phyloP scores from a whole-genome alignment of 1,140 invertebrate species.

The Drosophila repletoides region DNA sequence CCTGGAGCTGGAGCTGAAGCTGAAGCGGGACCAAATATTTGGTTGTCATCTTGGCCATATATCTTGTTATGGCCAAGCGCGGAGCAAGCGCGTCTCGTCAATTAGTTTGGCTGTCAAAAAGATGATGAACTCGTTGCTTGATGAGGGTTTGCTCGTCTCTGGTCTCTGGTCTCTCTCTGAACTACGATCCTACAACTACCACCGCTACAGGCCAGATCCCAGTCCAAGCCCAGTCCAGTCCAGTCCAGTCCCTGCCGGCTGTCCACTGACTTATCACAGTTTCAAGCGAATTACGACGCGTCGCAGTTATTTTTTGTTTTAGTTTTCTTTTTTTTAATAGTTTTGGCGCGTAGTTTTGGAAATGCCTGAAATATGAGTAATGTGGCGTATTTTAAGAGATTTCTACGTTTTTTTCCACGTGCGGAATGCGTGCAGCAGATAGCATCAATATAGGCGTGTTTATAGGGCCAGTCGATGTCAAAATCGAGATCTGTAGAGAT shows the following conservation, averaged over 20 bases:
- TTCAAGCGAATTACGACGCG: slow-evolving; percentile 76
- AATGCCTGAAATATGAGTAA: slow-evolving; percentile 79
- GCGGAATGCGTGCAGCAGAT: slow-evolving; percentile 45
- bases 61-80: slow-evolving; percentile 74
- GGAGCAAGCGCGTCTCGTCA: slow-evolving; percentile 78
- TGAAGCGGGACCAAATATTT: slow-evolving; percentile 21
- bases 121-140: slow-evolving; percentile 82
- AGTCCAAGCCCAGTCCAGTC: neutral
- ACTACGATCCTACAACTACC: too few species aligned
- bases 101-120: slow-evolving; percentile 82
- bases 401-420: slow-evolving; percentile 46
- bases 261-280: slow-evolving; percentile 78
- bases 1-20: neutral
- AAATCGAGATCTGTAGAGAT: neutral
- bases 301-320: slow-evolving; percentile 35
- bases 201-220: too few species aligned
- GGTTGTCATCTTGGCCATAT: slow-evolving; percentile 76
- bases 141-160: slow-evolving; percentile 67
- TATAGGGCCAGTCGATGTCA: slow-evolving; percentile 41
- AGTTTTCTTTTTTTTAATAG: slow-evolving; percentile 51
- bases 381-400: slow-evolving; percentile 5
- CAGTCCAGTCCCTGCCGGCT: slow-evolving; percentile 8
- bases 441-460: slow-evolving; percentile 66
- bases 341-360: slow-evolving; percentile 58
- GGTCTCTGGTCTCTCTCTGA: too few species aligned